phyloP scores from a whole-genome alignment of 2,797 vertebrate species.

The Lithobates pipiens region DNA sequence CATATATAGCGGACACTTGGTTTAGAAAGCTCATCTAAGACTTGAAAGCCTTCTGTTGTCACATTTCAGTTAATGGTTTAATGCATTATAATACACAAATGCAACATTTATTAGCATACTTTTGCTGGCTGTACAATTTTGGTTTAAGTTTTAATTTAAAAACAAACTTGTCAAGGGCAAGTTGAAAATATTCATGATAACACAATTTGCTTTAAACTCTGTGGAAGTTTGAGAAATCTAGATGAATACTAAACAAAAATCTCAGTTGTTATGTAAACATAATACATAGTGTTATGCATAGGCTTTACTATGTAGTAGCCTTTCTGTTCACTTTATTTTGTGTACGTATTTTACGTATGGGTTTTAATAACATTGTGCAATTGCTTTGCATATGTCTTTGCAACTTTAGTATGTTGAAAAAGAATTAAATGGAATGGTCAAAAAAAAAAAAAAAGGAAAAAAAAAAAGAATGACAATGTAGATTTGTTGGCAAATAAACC shows the following conservation, averaged over 20 bases:
- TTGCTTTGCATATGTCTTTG: constrained; percentile 92
- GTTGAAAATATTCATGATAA: constrained; percentile 78
- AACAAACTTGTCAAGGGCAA: constrained; percentile 75
- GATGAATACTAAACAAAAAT: constrained; percentile 81
- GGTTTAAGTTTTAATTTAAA: constrained; percentile 83
- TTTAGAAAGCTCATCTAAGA: constrained; percentile 75
- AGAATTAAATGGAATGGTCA: constrained; percentile 98
- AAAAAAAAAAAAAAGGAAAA: constrained; percentile 70
- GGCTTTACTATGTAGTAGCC: constrained; percentile 90
- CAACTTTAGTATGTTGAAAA: constrained; percentile 89
- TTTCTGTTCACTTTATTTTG: constrained; percentile 83
- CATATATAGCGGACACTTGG: constrained; percentile 76
- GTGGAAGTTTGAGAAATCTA: constrained; percentile 83
- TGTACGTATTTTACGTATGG: constrained; percentile 99
- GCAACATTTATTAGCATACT: constrained; percentile 83
- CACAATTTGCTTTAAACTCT: constrained; percentile 84
- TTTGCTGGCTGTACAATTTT: constrained; percentile 78
- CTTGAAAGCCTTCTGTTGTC: constrained; percentile 78
- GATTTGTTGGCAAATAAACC: constrained; percentile 14
- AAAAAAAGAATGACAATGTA: constrained; percentile 74
- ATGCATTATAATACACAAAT: constrained; percentile 83
- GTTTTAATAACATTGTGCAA: constrained; percentile 96
- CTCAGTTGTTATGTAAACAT: constrained; percentile 82
- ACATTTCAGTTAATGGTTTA: constrained; percentile 86
- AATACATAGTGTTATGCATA: constrained; percentile 86